These are phyloP conservation scores for Chaenocephalus aceratus DNA, from an alignment of 2,113 vertebrate species.

Conservation along the genomic window DNA sequence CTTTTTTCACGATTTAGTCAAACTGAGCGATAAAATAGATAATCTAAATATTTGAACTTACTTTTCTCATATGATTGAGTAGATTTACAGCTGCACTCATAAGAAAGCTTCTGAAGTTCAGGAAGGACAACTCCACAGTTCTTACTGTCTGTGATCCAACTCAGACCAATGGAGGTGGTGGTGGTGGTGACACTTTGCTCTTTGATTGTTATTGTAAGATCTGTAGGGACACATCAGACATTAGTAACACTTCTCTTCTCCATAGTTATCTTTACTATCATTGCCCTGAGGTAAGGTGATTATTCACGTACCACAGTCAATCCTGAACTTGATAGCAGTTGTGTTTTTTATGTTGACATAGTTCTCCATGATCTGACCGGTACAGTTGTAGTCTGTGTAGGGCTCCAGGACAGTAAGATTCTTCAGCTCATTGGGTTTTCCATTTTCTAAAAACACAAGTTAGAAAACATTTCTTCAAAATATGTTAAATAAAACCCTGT, in stretches of 20 bases:
- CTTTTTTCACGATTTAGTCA: neutral
- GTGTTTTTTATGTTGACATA: rapidly evolving
- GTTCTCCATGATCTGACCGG: constrained; percentile 6
- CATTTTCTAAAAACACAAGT: constrained; percentile 14
- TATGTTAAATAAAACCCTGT: neutral
- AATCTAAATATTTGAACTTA: constrained; percentile 13
- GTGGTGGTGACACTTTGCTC: rapidly evolving
- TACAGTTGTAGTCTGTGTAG: constrained; percentile 40
- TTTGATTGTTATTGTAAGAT: rapidly evolving
- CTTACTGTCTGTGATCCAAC: neutral
- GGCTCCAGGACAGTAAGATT: constrained; percentile 29
- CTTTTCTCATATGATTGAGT: rapidly evolving
- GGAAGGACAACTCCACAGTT: neutral
- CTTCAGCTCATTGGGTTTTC: rapidly evolving
- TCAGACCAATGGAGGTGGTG: neutral
- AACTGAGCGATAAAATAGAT: neutral
- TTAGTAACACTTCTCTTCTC: neutral
- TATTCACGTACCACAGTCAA: constrained; percentile 57
- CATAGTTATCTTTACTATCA: neutral
- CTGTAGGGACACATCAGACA: constrained; percentile 51
- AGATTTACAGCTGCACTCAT: rapidly evolving
- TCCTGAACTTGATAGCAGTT: rapidly evolving
- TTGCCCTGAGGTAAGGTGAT: constrained; percentile 2
- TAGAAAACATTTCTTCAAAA: neutral
- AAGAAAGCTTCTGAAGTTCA: rapidly evolving